Percentiles rank a stretch among this genome's conserved stretches.
Evolutionary conservation across 2,797 vertebrate genomes (phyloP).

Genomic region (Tolypeutes matacus): DNA sequence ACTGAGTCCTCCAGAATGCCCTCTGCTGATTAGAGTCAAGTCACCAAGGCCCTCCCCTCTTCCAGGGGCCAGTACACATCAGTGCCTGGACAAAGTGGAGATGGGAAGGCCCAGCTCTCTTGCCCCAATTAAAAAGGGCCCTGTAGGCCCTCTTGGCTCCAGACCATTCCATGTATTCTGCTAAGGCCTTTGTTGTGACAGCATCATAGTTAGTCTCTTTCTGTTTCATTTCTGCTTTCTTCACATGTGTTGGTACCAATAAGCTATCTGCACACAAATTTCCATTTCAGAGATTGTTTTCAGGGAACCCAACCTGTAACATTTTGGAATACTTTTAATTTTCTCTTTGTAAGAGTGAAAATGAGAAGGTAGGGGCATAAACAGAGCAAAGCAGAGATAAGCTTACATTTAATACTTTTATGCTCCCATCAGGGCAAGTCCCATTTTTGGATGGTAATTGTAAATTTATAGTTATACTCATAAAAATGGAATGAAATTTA

Average conservation of each 20-base stretch:
- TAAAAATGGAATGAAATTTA: background rate
- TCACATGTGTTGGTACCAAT: background rate
- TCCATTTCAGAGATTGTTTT: background rate
- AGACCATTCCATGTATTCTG: background rate
- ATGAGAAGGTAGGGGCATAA: background rate
- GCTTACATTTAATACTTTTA: background rate
- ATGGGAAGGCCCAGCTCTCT: background rate
- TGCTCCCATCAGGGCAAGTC: background rate
- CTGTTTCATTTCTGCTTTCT: background rate
- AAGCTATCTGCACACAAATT: background rate
- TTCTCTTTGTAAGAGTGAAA: background rate
- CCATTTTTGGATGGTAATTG: background rate
- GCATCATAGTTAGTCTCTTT: background rate
- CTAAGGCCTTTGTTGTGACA: rapidly evolving
- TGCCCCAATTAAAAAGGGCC: rapidly evolving
- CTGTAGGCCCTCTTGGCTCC: too few species aligned
- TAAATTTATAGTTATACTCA: background rate
- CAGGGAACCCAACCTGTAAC: background rate
- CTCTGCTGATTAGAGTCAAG: background rate
- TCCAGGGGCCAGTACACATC: rapidly evolving
- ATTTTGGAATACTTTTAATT: background rate
- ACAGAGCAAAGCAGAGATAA: background rate
- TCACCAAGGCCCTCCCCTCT: background rate
- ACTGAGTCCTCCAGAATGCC: background rate
- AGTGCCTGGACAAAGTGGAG: background rate